phyloP scores from a whole-genome alignment of 1,140 invertebrate species.

The Papilio dardanus region DNA sequence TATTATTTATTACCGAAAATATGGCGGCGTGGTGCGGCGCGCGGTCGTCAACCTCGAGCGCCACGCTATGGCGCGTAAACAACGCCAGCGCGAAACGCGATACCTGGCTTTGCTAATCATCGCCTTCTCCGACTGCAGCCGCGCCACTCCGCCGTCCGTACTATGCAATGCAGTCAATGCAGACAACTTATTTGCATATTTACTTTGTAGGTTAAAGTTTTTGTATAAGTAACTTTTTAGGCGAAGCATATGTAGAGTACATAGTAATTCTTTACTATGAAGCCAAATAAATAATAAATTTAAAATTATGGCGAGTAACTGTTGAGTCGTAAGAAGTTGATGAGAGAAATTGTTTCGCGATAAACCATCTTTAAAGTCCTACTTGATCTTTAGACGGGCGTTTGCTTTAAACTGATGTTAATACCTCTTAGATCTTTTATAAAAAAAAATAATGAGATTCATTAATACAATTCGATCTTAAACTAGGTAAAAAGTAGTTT shows the following conservation, averaged over 20 bases:
- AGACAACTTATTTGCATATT: neutral
- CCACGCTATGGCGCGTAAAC: constrained; percentile 72
- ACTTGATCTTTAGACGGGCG: too few species aligned
- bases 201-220: neutral
- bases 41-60: constrained; percentile 69
- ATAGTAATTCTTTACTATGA: too few species aligned
- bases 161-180: constrained; percentile 18
- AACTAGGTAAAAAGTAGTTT: neutral
- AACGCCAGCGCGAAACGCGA: constrained; percentile 71
- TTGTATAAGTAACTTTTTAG: neutral
- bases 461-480: neutral
- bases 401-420: neutral
- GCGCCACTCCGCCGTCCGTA: constrained; percentile 33
- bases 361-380: too few species aligned
- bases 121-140: constrained; percentile 30
- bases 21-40: constrained; percentile 74
- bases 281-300: neutral
- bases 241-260: neutral
- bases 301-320: too few species aligned
- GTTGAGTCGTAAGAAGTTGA: too few species aligned
- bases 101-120: constrained; percentile 54
- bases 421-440: neutral
- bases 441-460: neutral
- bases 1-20: constrained; percentile 81
- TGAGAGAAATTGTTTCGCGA: too few species aligned